Evolutionary conservation across 1,140 invertebrate species (phyloP), one percentile per base, ranked within the genome.

Genomic region (Kradibia gibbosae): DNA sequence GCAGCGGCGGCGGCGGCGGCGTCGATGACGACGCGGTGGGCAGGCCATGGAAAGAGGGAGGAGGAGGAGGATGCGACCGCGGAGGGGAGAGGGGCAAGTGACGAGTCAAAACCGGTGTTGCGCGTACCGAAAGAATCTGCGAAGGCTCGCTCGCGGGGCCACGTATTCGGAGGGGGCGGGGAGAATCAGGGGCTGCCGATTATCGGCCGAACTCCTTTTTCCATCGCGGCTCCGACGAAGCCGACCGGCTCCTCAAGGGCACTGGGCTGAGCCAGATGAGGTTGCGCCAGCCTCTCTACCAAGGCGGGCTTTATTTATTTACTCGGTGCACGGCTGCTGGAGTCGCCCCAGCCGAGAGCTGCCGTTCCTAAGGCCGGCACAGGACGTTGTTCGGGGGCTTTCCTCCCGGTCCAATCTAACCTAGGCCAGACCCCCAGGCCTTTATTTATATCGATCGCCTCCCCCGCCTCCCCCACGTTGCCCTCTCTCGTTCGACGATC

Each of bases 21-120:
- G n/a, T n/a, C n/a, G n/a, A n/a, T n/a, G n/a, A n/a, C n/a, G n/a
- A n/a, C n/a, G n/a, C n/a, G n/a, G n/a, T n/a, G n/a, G n/a, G n/a
- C n/a, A n/a, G n/a, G n/a, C n/a, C n/a, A n/a, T n/a, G n/a, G n/a
- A n/a, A n/a, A n/a, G n/a, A n/a, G n/a, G n/a, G n/a, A n/a, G n/a
- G n/a, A n/a, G n/a, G n/a, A n/a, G 60, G 60, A 55, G 53, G 36
- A 13, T 20, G 50, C 15, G 50, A 20, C 13, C 22, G 50, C 50
- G 15, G 3, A 3, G 3, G 20, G 3, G 10, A 20, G n/a, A n/a
- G n/a, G 22, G 5, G 53, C 53, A 55, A 55, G 22, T 22, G 62
- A 15, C 34, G 34, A 53, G 36, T 22, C 34, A 67, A 67, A 67
- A 67, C 62, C 62, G 62, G 62, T 67, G 62, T 53, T 53, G 50